phyloP scores from a whole-genome alignment of 30 jellyfish, hydroid and myxozoan species.

The Haliclystus octoradiatus region DNA sequence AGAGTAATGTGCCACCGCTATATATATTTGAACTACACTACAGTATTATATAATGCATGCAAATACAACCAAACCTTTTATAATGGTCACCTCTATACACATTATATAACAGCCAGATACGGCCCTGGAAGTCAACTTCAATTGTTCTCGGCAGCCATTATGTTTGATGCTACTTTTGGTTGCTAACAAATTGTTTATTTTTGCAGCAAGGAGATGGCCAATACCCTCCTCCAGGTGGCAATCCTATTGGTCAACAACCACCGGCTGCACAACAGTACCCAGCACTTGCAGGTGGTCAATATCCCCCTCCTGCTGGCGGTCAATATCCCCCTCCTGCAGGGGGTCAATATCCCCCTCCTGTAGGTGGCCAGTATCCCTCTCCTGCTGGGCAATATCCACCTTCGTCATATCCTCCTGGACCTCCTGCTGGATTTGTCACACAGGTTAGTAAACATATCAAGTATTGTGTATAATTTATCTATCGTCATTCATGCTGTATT shows the following conservation, averaged over 20 bases:
- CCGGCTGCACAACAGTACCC: background rate
- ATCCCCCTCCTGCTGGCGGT: conserved; percentile 26
- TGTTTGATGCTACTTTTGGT: too few relatives aligned
- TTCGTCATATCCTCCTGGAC: background rate
- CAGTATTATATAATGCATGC: too few relatives aligned
- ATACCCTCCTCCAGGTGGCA: background rate
- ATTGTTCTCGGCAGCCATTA: too few relatives aligned
- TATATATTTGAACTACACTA: too few relatives aligned
- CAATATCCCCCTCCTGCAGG: conserved; percentile 26
- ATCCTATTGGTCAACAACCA: background rate
- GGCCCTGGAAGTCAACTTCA: too few relatives aligned
- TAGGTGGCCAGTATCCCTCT: conserved; percentile 30
- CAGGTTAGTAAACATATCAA: background rate
- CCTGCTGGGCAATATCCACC: conserved; percentile 16
- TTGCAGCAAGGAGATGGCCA: background rate
- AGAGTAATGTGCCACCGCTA: too few relatives aligned
- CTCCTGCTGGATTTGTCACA: background rate
- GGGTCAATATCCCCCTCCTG: conserved; percentile 42
- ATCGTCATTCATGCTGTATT: too few relatives aligned
- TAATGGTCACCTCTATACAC: too few relatives aligned
- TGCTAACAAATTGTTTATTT: too few relatives aligned
- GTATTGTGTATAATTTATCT: too few relatives aligned
- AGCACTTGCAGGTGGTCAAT: conserved; percentile 8
- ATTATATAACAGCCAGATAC: too few relatives aligned
- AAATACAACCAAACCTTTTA: too few relatives aligned